phyloP scores from a whole-genome alignment of 2,888 invertebrate genomes.

The Rugalucina vietnamica region DNA sequence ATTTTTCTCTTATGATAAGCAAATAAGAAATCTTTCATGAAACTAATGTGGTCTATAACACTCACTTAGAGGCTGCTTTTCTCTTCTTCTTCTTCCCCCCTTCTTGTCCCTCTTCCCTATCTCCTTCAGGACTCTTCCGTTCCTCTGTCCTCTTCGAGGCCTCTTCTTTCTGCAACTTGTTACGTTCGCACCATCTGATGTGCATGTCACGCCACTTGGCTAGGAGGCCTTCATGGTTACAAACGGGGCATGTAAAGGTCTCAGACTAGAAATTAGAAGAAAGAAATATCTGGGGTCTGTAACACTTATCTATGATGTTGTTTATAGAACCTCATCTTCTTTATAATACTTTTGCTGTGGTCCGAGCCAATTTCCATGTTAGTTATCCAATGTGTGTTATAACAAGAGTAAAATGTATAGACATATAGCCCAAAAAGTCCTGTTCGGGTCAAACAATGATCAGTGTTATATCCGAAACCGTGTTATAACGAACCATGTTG shows the following conservation, averaged over 20 bases:
- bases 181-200: conserved; percentile 2
- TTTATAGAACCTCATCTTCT: too few species aligned
- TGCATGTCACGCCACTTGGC: conserved; percentile 55
- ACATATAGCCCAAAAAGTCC: too few species aligned
- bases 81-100: conserved; percentile 23
- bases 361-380: too few species aligned
- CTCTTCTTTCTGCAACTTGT: neutral
- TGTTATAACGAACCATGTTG: too few species aligned
- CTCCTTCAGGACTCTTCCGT: neutral
- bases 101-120: neutral
- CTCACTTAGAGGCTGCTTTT: conserved; percentile 51
- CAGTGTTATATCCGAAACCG: too few species aligned
- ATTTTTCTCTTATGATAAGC: neutral
- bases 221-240: conserved; percentile 38
- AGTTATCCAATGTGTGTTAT: too few species aligned
- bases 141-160: neutral
- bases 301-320: too few species aligned
- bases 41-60: neutral
- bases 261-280: conserved; percentile 48
- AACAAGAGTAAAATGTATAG: too few species aligned
- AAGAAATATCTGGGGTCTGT: neutral
- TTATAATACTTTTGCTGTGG: too few species aligned
- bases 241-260: conserved; percentile 55
- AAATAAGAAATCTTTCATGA: neutral
- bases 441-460: too few species aligned